Evolutionary conservation across 1,140 invertebrate genomes (phyloP).

Genomic region (Pseudomyrmex sp.): DNA sequence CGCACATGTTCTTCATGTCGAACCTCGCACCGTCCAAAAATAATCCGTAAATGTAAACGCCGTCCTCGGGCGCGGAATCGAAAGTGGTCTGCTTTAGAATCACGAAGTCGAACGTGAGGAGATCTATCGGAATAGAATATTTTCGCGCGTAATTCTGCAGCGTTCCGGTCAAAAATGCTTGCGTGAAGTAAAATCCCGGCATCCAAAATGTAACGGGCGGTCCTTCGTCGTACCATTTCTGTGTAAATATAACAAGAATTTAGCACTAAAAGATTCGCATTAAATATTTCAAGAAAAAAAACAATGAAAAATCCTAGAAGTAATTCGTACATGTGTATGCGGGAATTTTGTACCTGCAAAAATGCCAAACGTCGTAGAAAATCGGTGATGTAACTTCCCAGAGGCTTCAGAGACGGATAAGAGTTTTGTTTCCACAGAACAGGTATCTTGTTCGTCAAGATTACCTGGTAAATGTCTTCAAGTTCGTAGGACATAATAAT

Average conservation of each 20-base stretch:
- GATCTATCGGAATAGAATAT: constrained; percentile 95
- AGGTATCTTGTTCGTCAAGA: constrained; percentile 94
- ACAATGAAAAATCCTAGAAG: not conserved
- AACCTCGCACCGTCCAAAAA: constrained; percentile 96
- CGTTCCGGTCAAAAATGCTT: constrained; percentile 97
- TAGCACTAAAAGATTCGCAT: not conserved
- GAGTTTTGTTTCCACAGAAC: constrained; percentile 93
- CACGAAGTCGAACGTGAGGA: constrained; percentile 93
- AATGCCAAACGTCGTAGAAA: constrained; percentile 93
- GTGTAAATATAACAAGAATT: constrained; percentile 64
- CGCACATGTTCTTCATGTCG: constrained; percentile 88
- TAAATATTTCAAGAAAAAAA: constrained; percentile 24
- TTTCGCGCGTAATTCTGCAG: constrained; percentile 97
- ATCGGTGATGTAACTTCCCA: constrained; percentile 96
- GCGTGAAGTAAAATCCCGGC: constrained; percentile 97
- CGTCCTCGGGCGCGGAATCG: constrained; percentile 89
- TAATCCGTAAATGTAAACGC: constrained; percentile 93
- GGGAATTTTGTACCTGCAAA: constrained; percentile 87
- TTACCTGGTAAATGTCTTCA: constrained; percentile 94
- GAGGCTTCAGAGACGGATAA: constrained; percentile 96
- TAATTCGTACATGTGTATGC: not conserved
- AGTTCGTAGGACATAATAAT: constrained; percentile 95
- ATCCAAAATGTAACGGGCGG: constrained; percentile 95
- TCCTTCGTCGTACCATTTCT: constrained; percentile 94
- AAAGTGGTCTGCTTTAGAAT: constrained; percentile 82